phyloP scores from a whole-genome alignment of 2,888 invertebrate genomes.

The Macrosiphum euphorbiae region DNA sequence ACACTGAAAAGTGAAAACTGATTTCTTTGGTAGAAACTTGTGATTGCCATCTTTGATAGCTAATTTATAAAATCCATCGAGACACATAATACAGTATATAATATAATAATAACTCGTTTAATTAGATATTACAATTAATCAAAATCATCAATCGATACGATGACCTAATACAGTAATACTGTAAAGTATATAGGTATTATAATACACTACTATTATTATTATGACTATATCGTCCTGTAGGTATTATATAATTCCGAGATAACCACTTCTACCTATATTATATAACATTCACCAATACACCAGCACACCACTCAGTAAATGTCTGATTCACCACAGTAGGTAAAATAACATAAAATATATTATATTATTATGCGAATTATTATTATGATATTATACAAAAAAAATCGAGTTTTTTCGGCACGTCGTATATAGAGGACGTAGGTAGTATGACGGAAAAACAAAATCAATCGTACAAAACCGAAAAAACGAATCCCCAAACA shows the following conservation, averaged over 20 bases:
- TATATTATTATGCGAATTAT: no score
- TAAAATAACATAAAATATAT: no score
- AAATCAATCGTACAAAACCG: background rate
- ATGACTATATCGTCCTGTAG: background rate
- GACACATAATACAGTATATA: background rate
- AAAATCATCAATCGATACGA: background rate
- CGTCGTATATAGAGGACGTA: background rate
- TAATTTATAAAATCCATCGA: no score
- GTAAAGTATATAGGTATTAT: background rate
- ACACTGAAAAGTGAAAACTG: no score
- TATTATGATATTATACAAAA: background rate
- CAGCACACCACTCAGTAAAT: background rate
- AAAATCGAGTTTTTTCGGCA: background rate
- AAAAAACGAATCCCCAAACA: slow-evolving; percentile 26
- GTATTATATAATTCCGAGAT: background rate
- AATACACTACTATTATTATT: background rate
- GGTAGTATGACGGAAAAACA: background rate
- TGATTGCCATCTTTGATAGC: no score
- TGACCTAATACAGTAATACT: background rate
- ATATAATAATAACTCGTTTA: background rate
- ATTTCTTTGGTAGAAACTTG: no score
- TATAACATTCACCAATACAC: no score
- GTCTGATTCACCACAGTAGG: background rate
- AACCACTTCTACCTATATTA: background rate
- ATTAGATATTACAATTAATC: background rate